Base-by-base conservation (phyloP, 2,888 invertebrate genomes). In the Unio delphinus region DNA sequence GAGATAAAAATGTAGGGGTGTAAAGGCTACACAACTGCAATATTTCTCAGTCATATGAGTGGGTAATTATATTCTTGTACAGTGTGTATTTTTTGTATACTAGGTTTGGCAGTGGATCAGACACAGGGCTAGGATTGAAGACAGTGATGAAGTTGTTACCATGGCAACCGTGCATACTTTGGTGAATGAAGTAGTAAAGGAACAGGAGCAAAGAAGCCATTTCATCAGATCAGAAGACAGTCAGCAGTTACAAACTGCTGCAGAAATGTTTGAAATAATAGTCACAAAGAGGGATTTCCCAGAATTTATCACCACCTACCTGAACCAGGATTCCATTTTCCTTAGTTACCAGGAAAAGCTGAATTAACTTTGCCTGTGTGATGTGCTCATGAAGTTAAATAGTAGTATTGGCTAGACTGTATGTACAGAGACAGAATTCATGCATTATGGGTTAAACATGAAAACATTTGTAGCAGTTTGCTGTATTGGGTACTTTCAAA, bases 91-190 rank as follows among this genome's bases (percentile, higher is more conserved):
- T 45, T 45, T 45, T 45, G 20, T 15, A 60, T 18, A 61, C 26
- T 54, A 80, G 89, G 91, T 94, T 69, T 94, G 94, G 94, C 94
- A 94, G 87, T 94, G 94, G 93, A 92, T 94, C 70, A 90, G 92
- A 70, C 94, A 94, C 85, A 89, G 92, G 92, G 91, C 92, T 0
- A 84, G 83, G 1, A 83, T 93, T 69, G 93, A 93, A 87, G 92
- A 93, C 83, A 90, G 90, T 65, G 86, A 90, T 26, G 80, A 90
- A 70, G 80, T 87, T 62, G 91, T 93, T 8, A 92, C 92, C 3
- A 90, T 90, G 20, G 80, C 87, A 45, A 84, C 93, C 5, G 91
- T 93, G 0, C 91, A 91, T 62, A 89, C 90, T 68, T 85, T 90
- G 0, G 91, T 92, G 0, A 81, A 89, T 0, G 89, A 89, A 60